These are phyloP conservation scores for Aleiodes leptofemur DNA, from an alignment of 2,888 invertebrate species.

Conservation along the genomic window DNA sequence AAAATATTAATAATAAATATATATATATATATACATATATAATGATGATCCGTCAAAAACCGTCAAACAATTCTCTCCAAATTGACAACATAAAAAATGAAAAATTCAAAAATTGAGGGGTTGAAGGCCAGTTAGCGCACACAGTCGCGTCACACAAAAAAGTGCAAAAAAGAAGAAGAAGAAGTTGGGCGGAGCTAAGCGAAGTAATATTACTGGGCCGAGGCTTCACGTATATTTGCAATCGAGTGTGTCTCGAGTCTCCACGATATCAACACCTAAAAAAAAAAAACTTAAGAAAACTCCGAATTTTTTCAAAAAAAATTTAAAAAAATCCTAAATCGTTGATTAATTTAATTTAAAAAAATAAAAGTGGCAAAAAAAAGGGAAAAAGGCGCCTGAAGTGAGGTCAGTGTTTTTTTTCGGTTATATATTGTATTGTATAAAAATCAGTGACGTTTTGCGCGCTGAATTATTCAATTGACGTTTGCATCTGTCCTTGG, in stretches of 20 bases:
- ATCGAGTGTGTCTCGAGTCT: constrained; percentile 24
- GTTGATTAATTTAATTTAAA: background rate
- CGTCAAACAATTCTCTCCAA: too few species aligned
- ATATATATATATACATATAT: too few species aligned
- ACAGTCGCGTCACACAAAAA: too few species aligned
- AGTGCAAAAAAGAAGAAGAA: too few species aligned
- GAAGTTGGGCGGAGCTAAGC: constrained; percentile 4
- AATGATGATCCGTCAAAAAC: too few species aligned
- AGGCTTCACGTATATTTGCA: constrained; percentile 12
- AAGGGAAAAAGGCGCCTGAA: background rate
- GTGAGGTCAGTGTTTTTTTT: too few species aligned
- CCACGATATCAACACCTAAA: background rate
- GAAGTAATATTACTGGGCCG: constrained; percentile 12
- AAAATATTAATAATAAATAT: too few species aligned
- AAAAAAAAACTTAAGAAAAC: background rate
- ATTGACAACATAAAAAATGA: too few species aligned
- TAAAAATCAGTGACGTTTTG: background rate
- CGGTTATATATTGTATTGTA: background rate
- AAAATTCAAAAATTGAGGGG: too few species aligned
- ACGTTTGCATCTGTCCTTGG: constrained; percentile 19
- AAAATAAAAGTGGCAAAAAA: background rate
- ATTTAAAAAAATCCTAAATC: too few species aligned
- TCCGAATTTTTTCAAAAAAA: background rate
- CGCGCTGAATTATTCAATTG: constrained; percentile 9
- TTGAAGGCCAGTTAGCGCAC: too few species aligned